These are phyloP conservation scores for Pristis pectinata DNA, from an alignment of 2,797 vertebrate genomes.

Conservation along the genomic window DNA sequence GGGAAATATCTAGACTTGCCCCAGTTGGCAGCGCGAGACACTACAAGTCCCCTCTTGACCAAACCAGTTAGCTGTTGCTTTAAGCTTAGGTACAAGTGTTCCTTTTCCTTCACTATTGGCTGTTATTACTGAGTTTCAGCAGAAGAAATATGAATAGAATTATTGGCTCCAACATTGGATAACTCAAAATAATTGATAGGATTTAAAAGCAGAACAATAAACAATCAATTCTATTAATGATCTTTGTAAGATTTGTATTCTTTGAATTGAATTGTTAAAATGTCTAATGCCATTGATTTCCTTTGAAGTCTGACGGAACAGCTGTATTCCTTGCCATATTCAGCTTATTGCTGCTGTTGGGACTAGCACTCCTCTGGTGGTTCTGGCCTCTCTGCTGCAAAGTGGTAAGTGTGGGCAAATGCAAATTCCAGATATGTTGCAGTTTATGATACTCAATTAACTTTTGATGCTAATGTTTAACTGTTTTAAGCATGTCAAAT, in stretches of 20 bases:
- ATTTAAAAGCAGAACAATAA: background rate
- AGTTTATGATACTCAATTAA: background rate
- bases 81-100: too few relatives aligned
- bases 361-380: conserved; percentile 84
- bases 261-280: background rate
- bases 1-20: too few relatives aligned
- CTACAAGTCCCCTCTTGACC: too few relatives aligned
- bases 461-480: background rate
- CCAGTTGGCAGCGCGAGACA: too few relatives aligned
- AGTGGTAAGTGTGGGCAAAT: conserved; percentile 72
- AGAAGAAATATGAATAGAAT: too few relatives aligned
- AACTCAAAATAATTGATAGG: background rate
- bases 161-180: background rate
- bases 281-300: background rate
- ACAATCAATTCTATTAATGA: background rate
- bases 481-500: background rate
- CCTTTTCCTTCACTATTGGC: too few relatives aligned
- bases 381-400: conserved; percentile 97
- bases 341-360: conserved; percentile 69
- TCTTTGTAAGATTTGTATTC: background rate
- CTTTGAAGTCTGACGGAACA: conserved; percentile 65
- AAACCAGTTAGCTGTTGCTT: too few relatives aligned
- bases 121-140: too few relatives aligned
- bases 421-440: background rate
- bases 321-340: conserved; percentile 74